phyloP scores from a whole-genome alignment of 2,113 vertebrate species.

The Raja brachyura region DNA sequence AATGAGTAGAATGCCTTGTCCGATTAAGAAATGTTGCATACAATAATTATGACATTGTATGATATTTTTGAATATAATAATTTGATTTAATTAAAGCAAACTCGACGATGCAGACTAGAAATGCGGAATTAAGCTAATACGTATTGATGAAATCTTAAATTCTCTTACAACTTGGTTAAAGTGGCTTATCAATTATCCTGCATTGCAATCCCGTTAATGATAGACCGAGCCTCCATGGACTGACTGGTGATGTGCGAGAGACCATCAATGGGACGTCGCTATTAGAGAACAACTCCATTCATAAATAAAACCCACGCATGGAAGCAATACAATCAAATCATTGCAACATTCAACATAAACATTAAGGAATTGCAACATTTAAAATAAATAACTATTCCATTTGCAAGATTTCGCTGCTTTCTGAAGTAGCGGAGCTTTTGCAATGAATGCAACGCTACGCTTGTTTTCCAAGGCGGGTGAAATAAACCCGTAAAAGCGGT shows the following conservation, averaged over 20 bases:
- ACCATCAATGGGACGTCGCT: background rate
- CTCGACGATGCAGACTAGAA: background rate
- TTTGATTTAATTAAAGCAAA: constrained; percentile 11
- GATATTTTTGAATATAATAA: background rate
- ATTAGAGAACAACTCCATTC: background rate
- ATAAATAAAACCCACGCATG: background rate
- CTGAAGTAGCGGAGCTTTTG: background rate
- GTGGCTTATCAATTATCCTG: background rate
- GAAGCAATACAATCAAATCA: background rate
- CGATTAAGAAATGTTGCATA: background rate
- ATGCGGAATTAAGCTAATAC: background rate
- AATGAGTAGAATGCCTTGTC: background rate
- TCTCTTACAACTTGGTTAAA: constrained; percentile 9
- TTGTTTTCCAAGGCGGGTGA: background rate
- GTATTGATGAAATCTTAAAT: background rate
- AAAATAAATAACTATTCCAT: background rate
- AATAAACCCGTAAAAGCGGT: too few species aligned
- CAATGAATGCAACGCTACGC: background rate
- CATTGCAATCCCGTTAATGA: background rate
- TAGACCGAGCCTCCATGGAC: background rate
- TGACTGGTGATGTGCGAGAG: background rate
- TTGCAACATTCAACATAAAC: background rate
- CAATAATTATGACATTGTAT: background rate
- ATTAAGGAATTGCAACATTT: background rate
- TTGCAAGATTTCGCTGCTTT: background rate